Base-by-base conservation (phyloP, 2,113 vertebrate species). In the Gymnocephalus cernua region DNA sequence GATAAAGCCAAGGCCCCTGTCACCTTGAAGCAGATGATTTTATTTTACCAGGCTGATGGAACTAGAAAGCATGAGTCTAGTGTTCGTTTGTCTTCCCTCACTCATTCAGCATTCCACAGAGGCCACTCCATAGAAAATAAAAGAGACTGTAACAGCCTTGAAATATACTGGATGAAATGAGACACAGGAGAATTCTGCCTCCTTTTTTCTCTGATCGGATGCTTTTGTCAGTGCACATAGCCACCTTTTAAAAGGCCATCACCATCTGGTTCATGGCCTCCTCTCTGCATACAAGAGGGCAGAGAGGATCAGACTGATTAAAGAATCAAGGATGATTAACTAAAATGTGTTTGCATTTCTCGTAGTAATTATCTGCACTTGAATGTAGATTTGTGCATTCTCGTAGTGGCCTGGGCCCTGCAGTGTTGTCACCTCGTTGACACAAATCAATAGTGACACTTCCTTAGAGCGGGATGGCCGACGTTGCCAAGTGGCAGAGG, bases 101-200 rank as follows among this genome's bases (percentile, higher is more conserved):
- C 75, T 70, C 70, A 25, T 82, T 91, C 88, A 87, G 85, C 85
- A 94, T 92, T 92, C 87, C 67, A 85, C 41, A 58, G 71, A 72
- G 86, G 59, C 69, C 72, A 53, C 76, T 77, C 44, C 44, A 77
- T 23, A 80, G 77, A 80, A 84, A 86, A 87, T 91, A 91, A 87
- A 71, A 41, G 38, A 41, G 71, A 77, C 77, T 69, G 80, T 79
- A 89, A 89, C 87, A 67, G 73, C 86, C 72, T 80, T 91, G 88
- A 92, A 89, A 93, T 91, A 86, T 91, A 95, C 91, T 91, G 88
- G 86, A 83, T 77, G 61, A 85, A 92, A 94, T 86, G 87, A 92
- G 89, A 83, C 90, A 69, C 86, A 25, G 62, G 88, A 89, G 92
- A 89, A 88, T 88, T 85, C 75, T 80, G 71, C 69, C 81, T 86